These are phyloP conservation scores for Tridacna gigas DNA, from an alignment of 2,888 invertebrate genomes.

Conservation along the genomic window DNA sequence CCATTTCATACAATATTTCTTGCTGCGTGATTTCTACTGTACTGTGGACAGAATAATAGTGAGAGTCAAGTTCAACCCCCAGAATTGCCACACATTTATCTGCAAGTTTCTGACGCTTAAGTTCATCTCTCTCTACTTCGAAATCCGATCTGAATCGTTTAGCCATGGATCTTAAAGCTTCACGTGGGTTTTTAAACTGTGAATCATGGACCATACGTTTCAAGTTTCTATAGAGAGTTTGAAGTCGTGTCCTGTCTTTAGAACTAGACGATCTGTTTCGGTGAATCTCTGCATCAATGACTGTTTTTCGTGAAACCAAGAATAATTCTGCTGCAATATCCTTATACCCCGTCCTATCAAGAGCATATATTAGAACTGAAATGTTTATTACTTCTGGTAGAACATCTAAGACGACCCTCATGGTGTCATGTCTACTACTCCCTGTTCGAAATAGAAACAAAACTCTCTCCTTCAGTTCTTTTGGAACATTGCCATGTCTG, in stretches of 20 bases:
- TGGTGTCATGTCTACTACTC: neutral
- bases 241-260: constrained; percentile 16
- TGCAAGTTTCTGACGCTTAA: constrained; percentile 35
- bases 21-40: neutral
- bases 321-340: neutral
- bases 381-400: neutral
- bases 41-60: neutral
- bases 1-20: constrained; percentile 37
- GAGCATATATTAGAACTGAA: neutral
- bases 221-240: constrained; percentile 32
- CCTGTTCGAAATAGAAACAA: neutral
- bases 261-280: neutral
- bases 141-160: constrained; percentile 23
- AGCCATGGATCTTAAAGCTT: constrained; percentile 49
- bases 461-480: neutral
- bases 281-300: neutral
- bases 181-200: constrained; percentile 47
- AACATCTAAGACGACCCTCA: neutral
- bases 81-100: constrained; percentile 48
- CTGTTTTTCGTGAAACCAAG: neutral
- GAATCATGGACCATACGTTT: constrained; percentile 54
- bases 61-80: constrained; percentile 28
- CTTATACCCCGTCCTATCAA: neutral
- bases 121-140: constrained; percentile 35
- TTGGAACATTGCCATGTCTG: neutral